Conservation (phyloP, 2,888 invertebrate species). For the Eilema caniola region DNA sequence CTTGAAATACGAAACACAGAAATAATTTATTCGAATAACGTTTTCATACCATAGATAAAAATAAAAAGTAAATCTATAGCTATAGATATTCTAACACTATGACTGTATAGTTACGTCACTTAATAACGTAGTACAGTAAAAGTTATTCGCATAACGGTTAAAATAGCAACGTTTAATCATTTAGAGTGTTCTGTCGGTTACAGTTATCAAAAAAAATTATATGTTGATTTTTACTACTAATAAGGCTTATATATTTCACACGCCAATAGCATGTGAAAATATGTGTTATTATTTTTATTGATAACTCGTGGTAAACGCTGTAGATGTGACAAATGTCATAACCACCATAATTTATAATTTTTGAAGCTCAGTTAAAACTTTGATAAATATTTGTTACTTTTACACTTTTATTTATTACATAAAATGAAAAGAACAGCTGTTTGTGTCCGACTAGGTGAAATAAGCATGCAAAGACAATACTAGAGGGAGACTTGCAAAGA, state of each 20-base stretch:
- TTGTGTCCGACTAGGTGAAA: background rate
- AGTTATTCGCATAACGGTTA: constrained; percentile 44
- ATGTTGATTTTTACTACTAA: constrained; percentile 17
- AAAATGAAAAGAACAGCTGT: background rate
- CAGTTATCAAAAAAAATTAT: constrained; percentile 41
- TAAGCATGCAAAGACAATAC: background rate
- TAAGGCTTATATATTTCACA: too few relatives aligned
- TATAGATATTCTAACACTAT: background rate
- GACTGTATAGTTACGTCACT: constrained; percentile 8
- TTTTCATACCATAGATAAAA: constrained; percentile 15
- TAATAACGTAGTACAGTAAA: constrained; percentile 37
- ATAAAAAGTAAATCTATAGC: background rate
- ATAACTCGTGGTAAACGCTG: background rate
- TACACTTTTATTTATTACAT: background rate
- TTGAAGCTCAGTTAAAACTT: background rate
- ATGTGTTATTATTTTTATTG: background rate
- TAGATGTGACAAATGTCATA: background rate
- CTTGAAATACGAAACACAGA: constrained; percentile 1
- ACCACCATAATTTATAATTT: too few relatives aligned
- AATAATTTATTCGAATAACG: constrained; percentile 23
- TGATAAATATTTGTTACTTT: background rate
- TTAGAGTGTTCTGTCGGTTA: constrained; percentile 39
- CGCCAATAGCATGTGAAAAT: constrained; percentile 15
- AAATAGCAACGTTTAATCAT: constrained; percentile 39
- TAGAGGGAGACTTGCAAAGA: background rate